These are phyloP conservation scores for Pycnomerus fuliginosus DNA, from an alignment of 2,888 invertebrate genomes.

Conservation along the genomic window DNA sequence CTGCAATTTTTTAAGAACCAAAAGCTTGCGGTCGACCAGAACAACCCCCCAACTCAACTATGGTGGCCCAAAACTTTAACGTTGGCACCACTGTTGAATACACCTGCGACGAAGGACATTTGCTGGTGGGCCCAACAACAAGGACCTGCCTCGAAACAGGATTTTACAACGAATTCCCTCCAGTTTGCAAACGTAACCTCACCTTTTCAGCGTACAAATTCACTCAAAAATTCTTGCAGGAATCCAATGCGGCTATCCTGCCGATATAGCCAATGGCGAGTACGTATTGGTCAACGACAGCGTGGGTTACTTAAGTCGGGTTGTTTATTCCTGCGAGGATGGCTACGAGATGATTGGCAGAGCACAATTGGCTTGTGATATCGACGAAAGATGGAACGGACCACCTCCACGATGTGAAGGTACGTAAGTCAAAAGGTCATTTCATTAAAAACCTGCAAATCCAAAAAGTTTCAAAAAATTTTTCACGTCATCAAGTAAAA, in stretches of 20 bases:
- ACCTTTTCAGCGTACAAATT: background rate
- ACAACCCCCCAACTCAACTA: slow-evolving; percentile 90
- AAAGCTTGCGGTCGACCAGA: slow-evolving; percentile 89
- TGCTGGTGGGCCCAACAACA: slow-evolving; percentile 80
- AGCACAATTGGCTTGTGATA: slow-evolving; percentile 82
- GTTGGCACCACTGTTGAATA: slow-evolving; percentile 85
- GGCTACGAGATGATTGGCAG: slow-evolving; percentile 86
- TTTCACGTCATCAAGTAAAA: too few species aligned
- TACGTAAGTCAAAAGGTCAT: slow-evolving; percentile 49
- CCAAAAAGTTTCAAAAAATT: too few species aligned
- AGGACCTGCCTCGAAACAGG: slow-evolving; percentile 87
- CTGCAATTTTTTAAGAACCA: slow-evolving; percentile 70
- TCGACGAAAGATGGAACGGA: slow-evolving; percentile 91
- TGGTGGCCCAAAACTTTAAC: slow-evolving; percentile 72
- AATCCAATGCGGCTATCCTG: slow-evolving; percentile 88
- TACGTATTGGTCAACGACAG: slow-evolving; percentile 82
- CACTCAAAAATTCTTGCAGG: slow-evolving; percentile 55
- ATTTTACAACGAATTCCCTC: slow-evolving; percentile 91
- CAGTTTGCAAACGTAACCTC: slow-evolving; percentile 83
- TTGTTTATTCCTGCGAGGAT: slow-evolving; percentile 78
- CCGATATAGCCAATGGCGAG: slow-evolving; percentile 78
- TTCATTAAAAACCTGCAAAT: too few species aligned
- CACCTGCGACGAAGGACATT: slow-evolving; percentile 80
- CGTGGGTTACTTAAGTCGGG: slow-evolving; percentile 82
- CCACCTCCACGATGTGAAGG: slow-evolving; percentile 87